Percentiles rank a stretch among this genome's conserved stretches.
Evolutionary conservation across 2,797 vertebrate genomes (phyloP).

Genomic region (Crotalus adamanteus): DNA sequence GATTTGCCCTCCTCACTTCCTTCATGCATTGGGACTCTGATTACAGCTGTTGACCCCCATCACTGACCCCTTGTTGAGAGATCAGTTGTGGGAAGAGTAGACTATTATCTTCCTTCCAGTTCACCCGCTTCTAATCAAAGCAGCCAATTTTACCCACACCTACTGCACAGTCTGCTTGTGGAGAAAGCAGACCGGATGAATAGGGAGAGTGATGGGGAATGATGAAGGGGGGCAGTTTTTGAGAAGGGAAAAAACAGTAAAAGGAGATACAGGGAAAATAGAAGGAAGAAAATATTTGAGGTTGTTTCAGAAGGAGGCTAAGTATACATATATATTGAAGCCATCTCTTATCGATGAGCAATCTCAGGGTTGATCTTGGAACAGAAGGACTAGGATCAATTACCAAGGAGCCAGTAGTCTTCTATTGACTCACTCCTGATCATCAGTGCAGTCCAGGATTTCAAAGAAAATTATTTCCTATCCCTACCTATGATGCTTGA

Average conservation of each 20-base stretch:
- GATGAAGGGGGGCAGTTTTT: conserved; percentile 2
- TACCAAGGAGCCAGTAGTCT: neutral
- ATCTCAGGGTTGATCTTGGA: neutral
- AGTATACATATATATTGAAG: neutral
- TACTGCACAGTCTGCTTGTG: conserved; percentile 48
- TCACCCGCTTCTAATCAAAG: conserved; percentile 63
- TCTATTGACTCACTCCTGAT: neutral
- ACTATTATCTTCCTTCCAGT: conserved; percentile 66
- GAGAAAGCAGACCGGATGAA: conserved; percentile 39
- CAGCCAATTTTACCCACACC: conserved; percentile 53
- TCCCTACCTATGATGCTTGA: neutral
- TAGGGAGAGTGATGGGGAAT: conserved; percentile 21
- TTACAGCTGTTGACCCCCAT: conserved; percentile 66
- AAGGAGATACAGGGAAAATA: conserved; percentile 14
- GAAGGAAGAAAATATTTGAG: conserved; percentile 4
- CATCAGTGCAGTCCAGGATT: too few species aligned
- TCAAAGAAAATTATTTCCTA: neutral
- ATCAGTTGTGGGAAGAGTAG: conserved; percentile 62
- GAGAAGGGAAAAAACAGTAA: conserved; percentile 36
- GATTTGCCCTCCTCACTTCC: conserved; percentile 28
- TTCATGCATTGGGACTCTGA: conserved; percentile 58
- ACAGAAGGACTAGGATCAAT: neutral
- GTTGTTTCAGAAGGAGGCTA: neutral
- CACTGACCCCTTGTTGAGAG: conserved; percentile 63
- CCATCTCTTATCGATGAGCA: neutral